Evolutionary conservation across 2,113 vertebrate genomes (phyloP).

Genomic region (Pelecanus crispus): DNA sequence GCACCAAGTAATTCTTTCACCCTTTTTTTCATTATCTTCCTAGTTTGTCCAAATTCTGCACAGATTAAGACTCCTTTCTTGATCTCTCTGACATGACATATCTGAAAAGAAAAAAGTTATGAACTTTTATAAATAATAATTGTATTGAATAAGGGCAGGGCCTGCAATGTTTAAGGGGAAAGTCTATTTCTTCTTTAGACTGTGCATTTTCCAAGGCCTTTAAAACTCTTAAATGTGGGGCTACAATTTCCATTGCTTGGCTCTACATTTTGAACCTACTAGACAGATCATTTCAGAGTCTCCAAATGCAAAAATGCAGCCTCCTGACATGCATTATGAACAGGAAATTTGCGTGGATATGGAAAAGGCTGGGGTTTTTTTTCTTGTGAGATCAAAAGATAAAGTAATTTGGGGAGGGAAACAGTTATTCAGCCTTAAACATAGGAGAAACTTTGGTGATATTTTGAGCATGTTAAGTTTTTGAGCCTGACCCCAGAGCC

Average conservation of each 20-base stretch:
- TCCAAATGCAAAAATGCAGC: not conserved
- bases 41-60: not conserved
- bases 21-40: not conserved
- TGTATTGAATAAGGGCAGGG: not conserved
- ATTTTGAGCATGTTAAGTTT: not conserved
- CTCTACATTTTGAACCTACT: not conserved
- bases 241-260: not conserved
- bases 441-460: not conserved
- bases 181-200: not conserved
- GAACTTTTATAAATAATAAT: not conserved
- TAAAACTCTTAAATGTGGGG: not conserved
- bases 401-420: not conserved
- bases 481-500: not conserved
- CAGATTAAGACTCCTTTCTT: not conserved
- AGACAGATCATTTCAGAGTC: not conserved
- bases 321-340: not conserved
- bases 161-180: not conserved
- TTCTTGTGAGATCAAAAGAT: not conserved
- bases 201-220: not conserved
- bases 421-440: not conserved
- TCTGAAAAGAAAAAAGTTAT: not conserved
- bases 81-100: not conserved
- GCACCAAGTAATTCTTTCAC: not conserved
- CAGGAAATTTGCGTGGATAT: not conserved
- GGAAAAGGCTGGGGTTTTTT: rapidly evolving